phyloP scores from a whole-genome alignment of 2,797 vertebrate genomes.

The Pterois miles region DNA sequence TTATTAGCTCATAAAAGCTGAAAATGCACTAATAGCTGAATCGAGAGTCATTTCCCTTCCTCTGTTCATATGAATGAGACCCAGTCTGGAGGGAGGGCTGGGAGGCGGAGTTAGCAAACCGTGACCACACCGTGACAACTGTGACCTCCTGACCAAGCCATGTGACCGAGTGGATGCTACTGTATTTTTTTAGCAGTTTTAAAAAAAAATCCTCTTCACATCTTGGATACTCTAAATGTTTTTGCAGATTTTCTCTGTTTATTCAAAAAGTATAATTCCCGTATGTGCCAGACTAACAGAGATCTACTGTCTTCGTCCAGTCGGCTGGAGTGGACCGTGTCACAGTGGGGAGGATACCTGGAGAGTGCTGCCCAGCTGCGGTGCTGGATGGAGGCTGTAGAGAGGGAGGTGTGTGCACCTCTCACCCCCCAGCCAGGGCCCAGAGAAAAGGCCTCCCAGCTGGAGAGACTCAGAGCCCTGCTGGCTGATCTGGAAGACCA shows the following conservation, averaged over 20 bases:
- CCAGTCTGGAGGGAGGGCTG: too few species aligned
- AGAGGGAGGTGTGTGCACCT: slow-evolving; percentile 88
- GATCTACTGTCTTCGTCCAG: slow-evolving; percentile 69
- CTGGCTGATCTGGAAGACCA: slow-evolving; percentile 90
- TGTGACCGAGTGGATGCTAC: too few species aligned
- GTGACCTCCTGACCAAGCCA: too few species aligned
- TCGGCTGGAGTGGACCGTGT: slow-evolving; percentile 90
- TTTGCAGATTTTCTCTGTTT: background rate
- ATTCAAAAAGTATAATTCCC: background rate
- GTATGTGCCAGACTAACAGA: background rate
- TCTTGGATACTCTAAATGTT: background rate
- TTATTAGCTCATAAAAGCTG: too few species aligned
- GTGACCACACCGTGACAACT: too few species aligned
- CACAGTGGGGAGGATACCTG: slow-evolving; percentile 92
- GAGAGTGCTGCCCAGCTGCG: slow-evolving; percentile 90
- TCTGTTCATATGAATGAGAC: too few species aligned
- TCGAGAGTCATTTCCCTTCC: too few species aligned
- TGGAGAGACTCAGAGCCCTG: slow-evolving; percentile 89
- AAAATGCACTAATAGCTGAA: too few species aligned
- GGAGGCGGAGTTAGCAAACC: too few species aligned
- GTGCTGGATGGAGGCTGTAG: slow-evolving; percentile 92
- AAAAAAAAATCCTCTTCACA: background rate
- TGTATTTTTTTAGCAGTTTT: background rate
- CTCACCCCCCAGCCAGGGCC: slow-evolving; percentile 89
- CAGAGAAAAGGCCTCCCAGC: slow-evolving; percentile 92